Evolutionary conservation across 2,888 invertebrate species (phyloP).

Genomic region (Lutraria lutraria): DNA sequence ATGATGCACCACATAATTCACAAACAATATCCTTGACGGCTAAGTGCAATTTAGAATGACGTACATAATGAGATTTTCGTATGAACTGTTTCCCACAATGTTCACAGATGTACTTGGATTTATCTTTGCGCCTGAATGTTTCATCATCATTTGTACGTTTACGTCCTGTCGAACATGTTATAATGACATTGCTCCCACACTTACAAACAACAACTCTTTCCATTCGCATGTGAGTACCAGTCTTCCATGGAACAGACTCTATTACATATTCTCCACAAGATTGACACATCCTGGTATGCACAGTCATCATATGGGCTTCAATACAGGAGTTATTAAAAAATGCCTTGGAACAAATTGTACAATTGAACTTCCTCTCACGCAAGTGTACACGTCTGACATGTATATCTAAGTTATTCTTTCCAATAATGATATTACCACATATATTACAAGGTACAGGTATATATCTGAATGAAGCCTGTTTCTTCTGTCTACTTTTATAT

Average conservation of each 20-base stretch:
- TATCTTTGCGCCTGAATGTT: not conserved
- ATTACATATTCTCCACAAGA: constrained; percentile 41
- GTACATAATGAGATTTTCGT: constrained; percentile 5
- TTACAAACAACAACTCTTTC: not conserved
- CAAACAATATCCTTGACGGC: constrained; percentile 3
- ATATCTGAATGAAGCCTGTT: constrained; percentile 10
- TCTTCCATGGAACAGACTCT: constrained; percentile 34
- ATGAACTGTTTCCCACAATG: constrained; percentile 39
- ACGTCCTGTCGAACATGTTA: constrained; percentile 21
- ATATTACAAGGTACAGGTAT: constrained; percentile 49
- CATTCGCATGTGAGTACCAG: not conserved
- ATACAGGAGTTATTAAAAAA: constrained; percentile 19
- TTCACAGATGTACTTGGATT: constrained; percentile 25
- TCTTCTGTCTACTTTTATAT: not conserved
- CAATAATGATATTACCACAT: constrained; percentile 56
- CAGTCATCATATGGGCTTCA: constrained; percentile 34
- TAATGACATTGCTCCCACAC: constrained; percentile 28
- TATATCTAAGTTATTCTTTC: constrained; percentile 56
- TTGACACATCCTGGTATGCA: constrained; percentile 46
- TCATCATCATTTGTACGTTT: not conserved
- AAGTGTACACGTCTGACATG: constrained; percentile 48
- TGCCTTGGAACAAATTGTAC: constrained; percentile 35
- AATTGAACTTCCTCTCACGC: constrained; percentile 34
- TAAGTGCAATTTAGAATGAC: constrained; percentile 25
- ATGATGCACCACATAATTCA: not conserved